Base-by-base conservation (phyloP, 2,797 vertebrate genomes). In the Psittacula derbiana region DNA sequence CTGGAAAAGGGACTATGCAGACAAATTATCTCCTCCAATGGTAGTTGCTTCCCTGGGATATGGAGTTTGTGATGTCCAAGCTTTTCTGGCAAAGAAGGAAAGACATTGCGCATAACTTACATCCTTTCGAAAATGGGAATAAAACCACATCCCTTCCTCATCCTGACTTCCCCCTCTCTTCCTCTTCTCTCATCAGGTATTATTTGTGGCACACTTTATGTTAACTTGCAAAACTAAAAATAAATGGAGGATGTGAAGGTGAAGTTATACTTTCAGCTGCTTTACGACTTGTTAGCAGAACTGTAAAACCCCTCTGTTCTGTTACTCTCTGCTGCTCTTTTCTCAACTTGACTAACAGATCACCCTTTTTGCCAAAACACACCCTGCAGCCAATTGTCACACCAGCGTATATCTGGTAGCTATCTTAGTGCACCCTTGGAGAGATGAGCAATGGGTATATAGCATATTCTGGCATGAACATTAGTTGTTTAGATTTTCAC, bases 381-480 rank as follows among this genome's bases (percentile, higher is more conserved):
- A 62, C 85, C 91, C 91, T 83, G 85, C 85, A 92, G 79, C 72
- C 93, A 90, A 5, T 87, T 88, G 85, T 93, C 89, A 88, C 92
- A 74, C 55, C 50, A 74, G 38, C 24, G 46, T n/a, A 8, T 89
- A 41, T 82, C 49, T 92, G 72, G 61, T 89, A 83, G 65, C 65
- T 80, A 20, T 83, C 61, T 87, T 47, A 73, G 30, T 44, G 53
- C 53, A 80, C 52, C 52, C 73, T 91, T 71, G 86, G 65, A 78
- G 88, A 90, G 66, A 84, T 24, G 21, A 94, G 80, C 62, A 88
- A 49, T 71, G 85, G 38, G 16, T 61, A 61, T 61, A 61, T 5
- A 95, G 69, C 57, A 38, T 69, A 86, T 86, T 90, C 86, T 96
- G 93, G 87, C 84, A 93, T 11, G 58, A 84, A 50, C 86, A 72